Percentiles rank a stretch among this genome's conserved stretches.
phyloP scores from a whole-genome alignment of 2,113 vertebrate species.

The Microcebus jonahi region DNA sequence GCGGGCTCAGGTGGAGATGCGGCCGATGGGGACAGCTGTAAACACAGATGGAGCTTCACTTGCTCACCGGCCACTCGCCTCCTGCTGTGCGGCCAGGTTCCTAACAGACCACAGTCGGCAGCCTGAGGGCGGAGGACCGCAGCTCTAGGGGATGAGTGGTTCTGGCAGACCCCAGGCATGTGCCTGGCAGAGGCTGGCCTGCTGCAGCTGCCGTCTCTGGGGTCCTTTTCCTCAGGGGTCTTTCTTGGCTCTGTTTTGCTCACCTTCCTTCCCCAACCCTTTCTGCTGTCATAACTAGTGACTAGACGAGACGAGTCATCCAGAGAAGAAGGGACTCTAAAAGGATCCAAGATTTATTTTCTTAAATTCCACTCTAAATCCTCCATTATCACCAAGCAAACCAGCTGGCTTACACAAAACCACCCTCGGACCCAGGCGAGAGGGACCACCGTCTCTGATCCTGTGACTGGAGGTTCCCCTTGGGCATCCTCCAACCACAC shows the following conservation, averaged over 20 bases:
- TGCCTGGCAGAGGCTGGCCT: background rate
- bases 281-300: background rate
- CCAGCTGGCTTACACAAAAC: background rate
- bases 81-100: too few species aligned
- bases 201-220: background rate
- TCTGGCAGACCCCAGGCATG: background rate
- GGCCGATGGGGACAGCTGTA: too few species aligned
- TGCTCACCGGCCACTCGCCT: too few species aligned
- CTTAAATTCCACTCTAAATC: background rate
- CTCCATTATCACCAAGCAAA: background rate
- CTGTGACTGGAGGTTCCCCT: background rate
- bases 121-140: too few species aligned
- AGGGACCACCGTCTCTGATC: rapidly evolving
- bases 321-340: background rate
- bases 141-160: background rate
- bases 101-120: too few species aligned
- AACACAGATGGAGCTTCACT: too few species aligned
- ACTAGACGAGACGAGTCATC: background rate
- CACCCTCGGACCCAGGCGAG: background rate
- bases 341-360: background rate
- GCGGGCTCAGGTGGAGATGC: too few species aligned
- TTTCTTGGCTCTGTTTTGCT: background rate
- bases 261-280: background rate
- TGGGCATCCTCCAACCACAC: background rate
- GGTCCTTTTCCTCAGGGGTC: background rate